These are phyloP conservation scores for Sciurus carolinensis DNA, from an alignment of 2,797 vertebrate species.

Conservation along the genomic window DNA sequence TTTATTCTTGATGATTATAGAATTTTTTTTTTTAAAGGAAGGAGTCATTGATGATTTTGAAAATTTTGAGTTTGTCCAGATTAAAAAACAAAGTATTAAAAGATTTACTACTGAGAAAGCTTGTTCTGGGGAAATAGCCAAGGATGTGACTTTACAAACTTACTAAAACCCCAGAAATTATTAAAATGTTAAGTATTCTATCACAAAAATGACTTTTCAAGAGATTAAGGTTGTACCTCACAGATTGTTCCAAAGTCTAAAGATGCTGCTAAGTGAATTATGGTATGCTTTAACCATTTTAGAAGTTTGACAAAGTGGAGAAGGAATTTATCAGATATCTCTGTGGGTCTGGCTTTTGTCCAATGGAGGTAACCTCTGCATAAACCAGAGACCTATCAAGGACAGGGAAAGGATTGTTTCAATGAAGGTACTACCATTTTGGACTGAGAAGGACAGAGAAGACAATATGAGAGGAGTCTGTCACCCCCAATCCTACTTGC, in stretches of 20 bases:
- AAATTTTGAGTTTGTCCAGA: neutral
- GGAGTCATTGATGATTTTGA: neutral
- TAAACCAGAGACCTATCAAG: neutral
- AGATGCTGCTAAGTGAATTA: neutral
- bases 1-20: conserved; percentile 23
- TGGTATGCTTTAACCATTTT: neutral
- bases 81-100: neutral
- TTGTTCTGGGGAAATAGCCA: conserved; percentile 2
- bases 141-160: neutral
- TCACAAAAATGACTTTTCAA: neutral
- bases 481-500: neutral
- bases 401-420: conserved; percentile 41
- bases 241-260: neutral
- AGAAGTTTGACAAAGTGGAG: neutral
- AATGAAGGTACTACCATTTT: neutral
- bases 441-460: neutral
- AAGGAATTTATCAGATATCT: neutral
- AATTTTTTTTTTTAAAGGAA: neutral
- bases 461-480: neutral
- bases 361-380: neutral
- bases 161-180: conserved; percentile 13
- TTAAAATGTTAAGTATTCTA: conserved; percentile 32
- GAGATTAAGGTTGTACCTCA: neutral
- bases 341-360: neutral
- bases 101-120: neutral